Evolutionary conservation across 2,113 vertebrate genomes (phyloP).

Genomic region (Larimichthys crocea): DNA sequence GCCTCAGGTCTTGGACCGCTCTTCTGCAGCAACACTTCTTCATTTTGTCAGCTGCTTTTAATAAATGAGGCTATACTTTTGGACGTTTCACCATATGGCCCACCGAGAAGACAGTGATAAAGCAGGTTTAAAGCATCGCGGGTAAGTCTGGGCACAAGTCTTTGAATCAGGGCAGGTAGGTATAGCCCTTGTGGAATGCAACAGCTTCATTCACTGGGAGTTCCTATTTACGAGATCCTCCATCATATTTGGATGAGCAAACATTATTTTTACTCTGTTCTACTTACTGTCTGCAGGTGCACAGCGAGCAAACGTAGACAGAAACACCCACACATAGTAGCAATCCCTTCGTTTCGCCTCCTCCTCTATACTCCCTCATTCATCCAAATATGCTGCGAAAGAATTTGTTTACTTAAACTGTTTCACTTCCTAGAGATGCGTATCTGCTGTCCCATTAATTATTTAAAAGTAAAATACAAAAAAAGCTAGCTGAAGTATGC

Average conservation of each 20-base stretch:
- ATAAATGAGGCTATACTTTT: slow-evolving; percentile 9
- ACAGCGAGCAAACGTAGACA: slow-evolving; percentile 12
- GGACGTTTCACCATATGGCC: neutral
- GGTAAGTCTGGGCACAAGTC: slow-evolving; percentile 13
- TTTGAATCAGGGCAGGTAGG: slow-evolving; percentile 22
- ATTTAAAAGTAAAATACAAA: neutral
- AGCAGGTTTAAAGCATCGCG: slow-evolving; percentile 29
- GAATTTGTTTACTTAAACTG: neutral
- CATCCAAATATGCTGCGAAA: slow-evolving; percentile 19
- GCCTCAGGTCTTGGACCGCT: neutral
- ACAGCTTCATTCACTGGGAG: slow-evolving; percentile 55
- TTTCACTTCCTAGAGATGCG: neutral
- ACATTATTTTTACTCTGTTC: slow-evolving; percentile 64
- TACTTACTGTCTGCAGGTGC: slow-evolving; percentile 73
- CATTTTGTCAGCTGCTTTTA: slow-evolving; percentile 22
- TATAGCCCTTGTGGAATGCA: slow-evolving; percentile 29
- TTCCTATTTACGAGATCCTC: slow-evolving; percentile 50
- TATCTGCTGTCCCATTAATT: slow-evolving; percentile 13
- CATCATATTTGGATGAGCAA: slow-evolving; percentile 52
- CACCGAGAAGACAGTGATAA: slow-evolving; percentile 37
- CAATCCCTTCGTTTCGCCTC: neutral
- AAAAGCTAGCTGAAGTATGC: neutral
- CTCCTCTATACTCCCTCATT: slow-evolving; percentile 25
- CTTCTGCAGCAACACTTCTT: slow-evolving; percentile 6
- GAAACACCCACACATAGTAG: neutral